phyloP scores from a whole-genome alignment of 2,888 invertebrate species.

The Tridacna gigas region DNA sequence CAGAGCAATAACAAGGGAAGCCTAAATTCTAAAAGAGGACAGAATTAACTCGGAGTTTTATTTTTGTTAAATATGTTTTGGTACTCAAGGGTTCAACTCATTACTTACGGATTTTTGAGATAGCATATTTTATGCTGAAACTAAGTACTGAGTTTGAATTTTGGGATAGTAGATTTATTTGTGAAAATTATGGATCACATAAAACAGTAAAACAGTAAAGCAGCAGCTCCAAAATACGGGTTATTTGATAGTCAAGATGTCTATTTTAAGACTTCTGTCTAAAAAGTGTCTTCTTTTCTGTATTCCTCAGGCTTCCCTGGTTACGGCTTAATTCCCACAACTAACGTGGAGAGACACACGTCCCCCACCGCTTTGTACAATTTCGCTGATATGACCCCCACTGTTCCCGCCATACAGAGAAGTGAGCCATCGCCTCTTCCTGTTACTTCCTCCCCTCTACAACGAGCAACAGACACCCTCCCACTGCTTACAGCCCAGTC shows the following conservation, averaged over 20 bases:
- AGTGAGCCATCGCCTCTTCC: constrained; percentile 82
- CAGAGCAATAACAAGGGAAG: constrained; percentile 69
- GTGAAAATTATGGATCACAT: no score
- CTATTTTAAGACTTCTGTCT: no score
- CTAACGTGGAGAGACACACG: constrained; percentile 84
- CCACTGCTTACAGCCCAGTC: constrained; percentile 59
- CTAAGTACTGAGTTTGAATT: no score
- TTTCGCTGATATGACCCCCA: constrained; percentile 73
- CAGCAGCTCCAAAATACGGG: no score
- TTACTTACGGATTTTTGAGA: no score
- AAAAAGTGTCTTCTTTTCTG: constrained; percentile 3
- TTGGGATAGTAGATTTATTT: no score
- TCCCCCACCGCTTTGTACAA: constrained; percentile 84
- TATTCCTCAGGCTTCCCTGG: constrained; percentile 85
- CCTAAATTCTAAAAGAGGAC: constrained; percentile 9
- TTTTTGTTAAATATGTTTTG: no score
- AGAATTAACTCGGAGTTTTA: no score
- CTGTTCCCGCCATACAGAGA: constrained; percentile 75
- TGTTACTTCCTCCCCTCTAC: constrained; percentile 81
- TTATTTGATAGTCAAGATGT: no score
- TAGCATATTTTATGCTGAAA: no score
- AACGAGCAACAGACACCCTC: constrained; percentile 73
- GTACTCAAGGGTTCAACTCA: no score
- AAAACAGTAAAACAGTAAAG: no score
- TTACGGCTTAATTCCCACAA: constrained; percentile 86